Percentiles rank a stretch among this genome's conserved stretches.
These are phyloP conservation scores for Myopa tessellatipennis DNA, from an alignment of 2,888 invertebrate species.

Conservation along the genomic window DNA sequence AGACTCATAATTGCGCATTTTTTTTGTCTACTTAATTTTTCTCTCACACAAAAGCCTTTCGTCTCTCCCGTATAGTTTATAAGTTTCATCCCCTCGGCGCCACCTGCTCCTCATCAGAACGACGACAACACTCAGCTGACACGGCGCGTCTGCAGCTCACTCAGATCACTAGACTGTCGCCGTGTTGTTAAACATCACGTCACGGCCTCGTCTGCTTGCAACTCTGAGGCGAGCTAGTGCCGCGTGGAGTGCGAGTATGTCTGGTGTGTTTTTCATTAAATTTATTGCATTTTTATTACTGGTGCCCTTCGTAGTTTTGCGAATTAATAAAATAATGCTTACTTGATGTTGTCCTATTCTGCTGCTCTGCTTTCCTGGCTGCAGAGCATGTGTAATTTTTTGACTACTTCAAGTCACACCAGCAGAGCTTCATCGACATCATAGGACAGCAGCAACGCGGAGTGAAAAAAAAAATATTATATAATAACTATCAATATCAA, in stretches of 20 bases:
- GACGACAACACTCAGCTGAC: neutral
- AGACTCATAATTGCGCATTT: constrained; percentile 12
- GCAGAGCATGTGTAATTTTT: constrained; percentile 30
- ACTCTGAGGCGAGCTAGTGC: constrained; percentile 5
- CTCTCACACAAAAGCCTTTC: neutral
- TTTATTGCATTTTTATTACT: constrained; percentile 46
- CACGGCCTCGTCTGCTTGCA: constrained; percentile 2
- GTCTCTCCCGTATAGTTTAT: neutral
- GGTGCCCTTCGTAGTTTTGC: constrained; percentile 39
- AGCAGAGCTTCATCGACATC: constrained; percentile 6
- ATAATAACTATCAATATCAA: constrained; percentile 11
- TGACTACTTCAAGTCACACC: constrained; percentile 32
- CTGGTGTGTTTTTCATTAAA: constrained; percentile 41
- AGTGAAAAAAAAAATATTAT: neutral
- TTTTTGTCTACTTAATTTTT: constrained; percentile 13
- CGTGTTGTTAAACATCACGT: constrained; percentile 3
- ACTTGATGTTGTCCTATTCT: constrained; percentile 19
- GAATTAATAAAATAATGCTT: constrained; percentile 43
- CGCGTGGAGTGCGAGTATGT: neutral
- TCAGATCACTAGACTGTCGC: no score
- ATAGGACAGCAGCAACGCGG: no score
- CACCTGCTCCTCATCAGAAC: neutral
- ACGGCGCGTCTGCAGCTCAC: neutral
- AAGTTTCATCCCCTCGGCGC: neutral
- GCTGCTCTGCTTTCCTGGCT: constrained; percentile 1